Evolutionary conservation across 2,113 vertebrate genomes (phyloP), one percentile per base, ranked within the genome.

Genomic region (Pristiophorus japonicus): DNA sequence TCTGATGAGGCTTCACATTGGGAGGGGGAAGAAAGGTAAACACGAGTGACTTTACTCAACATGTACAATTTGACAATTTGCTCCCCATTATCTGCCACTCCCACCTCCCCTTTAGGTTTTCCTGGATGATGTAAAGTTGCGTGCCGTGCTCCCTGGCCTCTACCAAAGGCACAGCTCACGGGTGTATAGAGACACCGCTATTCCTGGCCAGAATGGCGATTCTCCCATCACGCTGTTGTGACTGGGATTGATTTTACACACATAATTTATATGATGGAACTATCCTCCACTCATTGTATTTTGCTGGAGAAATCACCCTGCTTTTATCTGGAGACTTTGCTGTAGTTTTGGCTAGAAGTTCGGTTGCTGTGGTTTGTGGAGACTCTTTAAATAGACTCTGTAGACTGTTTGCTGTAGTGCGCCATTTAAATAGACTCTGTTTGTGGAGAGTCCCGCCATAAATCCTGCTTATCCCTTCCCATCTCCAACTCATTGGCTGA

Each of bases 1-100:
- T 84, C 97, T 97, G 95, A 10, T n/a, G 78, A 95, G 30, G 7
- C 66, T 95, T n/a, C 3, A 22, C 10, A 22, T 91, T 30, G 18
- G 67, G 27, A 87, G 73, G 88, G 55, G 51, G 51, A 4, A 95
- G 7, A 66, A n/a, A 14, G 63, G 51, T 62, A 78, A 27, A n/a
- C 14, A 95, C 78, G 10, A 59, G 59, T 3, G 34, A 20, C 88
- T 62, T 55, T 8, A 87, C 22, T 27, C 45, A 11, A 14, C 10
- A 2, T 51, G 22, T 87, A 24, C 16, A 55, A 88, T 27, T 88
- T 88, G 11, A 51, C 38, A 45, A 42, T 20, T 20, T 42, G 78
- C 38, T 81, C 20, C 38, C 38, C 4, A 42, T 81, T 81, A 42
- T 42, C 45, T 42, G 42, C 63, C 63, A 18, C 63, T 18, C 14